Conservation (phyloP, 2,888 invertebrate genomes). For the Acrocyrtus sp. region DNA sequence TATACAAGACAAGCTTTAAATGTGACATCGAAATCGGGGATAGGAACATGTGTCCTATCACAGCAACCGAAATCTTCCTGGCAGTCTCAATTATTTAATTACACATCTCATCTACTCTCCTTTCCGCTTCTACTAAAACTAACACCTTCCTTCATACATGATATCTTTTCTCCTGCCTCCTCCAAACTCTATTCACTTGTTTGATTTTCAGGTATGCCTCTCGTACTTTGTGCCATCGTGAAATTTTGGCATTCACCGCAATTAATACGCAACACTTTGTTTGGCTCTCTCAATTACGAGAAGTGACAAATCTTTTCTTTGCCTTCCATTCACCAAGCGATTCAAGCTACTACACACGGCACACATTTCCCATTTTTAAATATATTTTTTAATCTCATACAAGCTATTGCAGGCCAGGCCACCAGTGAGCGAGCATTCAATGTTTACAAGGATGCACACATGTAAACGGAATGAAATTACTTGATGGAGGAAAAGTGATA, state of each 20-base stretch:
- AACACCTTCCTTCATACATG: conserved; percentile 34
- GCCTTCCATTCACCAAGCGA: no score
- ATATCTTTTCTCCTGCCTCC: background rate
- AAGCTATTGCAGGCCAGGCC: no score
- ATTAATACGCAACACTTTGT: conserved; percentile 43
- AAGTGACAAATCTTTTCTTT: conserved; percentile 46
- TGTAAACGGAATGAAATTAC: conserved; percentile 37
- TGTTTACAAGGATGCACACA: conserved; percentile 30
- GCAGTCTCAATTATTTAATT: conserved; percentile 51
- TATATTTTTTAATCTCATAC: no score
- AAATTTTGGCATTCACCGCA: conserved; percentile 28
- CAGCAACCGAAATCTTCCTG: conserved; percentile 37
- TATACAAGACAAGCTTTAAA: no score
- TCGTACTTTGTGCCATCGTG: no score
- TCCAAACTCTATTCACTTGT: no score
- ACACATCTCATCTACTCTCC: conserved; percentile 48
- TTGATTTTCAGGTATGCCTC: background rate
- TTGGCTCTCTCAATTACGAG: conserved; percentile 32
- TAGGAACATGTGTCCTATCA: no score
- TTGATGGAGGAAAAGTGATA: conserved; percentile 43
- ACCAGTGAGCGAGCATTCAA: no score
- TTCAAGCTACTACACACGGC: no score
- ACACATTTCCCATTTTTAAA: no score
- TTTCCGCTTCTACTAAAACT: conserved; percentile 43
- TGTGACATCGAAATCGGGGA: no score